Percentiles rank a stretch among this genome's conserved stretches.
These are phyloP conservation scores for Fulmarus glacialis DNA, from an alignment of 2,113 vertebrate species.

Conservation along the genomic window DNA sequence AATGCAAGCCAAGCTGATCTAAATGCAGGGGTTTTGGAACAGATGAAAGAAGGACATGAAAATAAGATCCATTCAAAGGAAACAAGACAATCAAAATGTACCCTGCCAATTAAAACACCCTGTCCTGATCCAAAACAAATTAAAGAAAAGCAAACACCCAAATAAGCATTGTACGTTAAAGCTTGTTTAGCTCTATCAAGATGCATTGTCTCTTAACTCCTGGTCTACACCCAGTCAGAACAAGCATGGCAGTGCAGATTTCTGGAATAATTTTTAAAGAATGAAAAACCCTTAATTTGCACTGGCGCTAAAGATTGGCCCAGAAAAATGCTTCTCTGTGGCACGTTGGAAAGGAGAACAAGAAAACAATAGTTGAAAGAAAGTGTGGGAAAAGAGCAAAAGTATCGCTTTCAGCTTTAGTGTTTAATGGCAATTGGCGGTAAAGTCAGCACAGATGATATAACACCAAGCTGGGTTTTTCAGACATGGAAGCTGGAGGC, in stretches of 20 bases:
- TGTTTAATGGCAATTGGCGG: background rate
- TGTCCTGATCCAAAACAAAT: background rate
- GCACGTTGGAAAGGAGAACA: background rate
- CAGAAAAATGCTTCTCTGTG: background rate
- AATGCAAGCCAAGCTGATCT: constrained; percentile 12
- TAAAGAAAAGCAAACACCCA: background rate
- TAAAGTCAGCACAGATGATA: background rate
- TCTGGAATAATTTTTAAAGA: background rate
- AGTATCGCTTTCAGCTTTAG: constrained; percentile 35
- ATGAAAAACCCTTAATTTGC: background rate
- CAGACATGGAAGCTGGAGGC: background rate
- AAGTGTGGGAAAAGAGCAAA: constrained; percentile 11
- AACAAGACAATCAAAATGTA: constrained; percentile 13
- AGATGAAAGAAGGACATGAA: background rate
- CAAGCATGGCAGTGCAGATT: background rate
- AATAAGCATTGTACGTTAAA: background rate
- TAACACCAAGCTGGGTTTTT: background rate
- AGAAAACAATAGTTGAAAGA: constrained; percentile 12
- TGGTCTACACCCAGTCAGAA: background rate
- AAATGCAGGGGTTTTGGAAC: background rate
- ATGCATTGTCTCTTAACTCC: background rate
- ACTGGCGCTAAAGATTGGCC: background rate
- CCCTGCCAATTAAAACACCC: background rate
- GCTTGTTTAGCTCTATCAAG: background rate
- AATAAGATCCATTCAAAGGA: background rate